A percentile compares a stretch with the other conserved stretches of the same genome.
These are phyloP conservation scores for Hypanus sabinus DNA, from an alignment of 2,113 vertebrate species.

Conservation along the genomic window DNA sequence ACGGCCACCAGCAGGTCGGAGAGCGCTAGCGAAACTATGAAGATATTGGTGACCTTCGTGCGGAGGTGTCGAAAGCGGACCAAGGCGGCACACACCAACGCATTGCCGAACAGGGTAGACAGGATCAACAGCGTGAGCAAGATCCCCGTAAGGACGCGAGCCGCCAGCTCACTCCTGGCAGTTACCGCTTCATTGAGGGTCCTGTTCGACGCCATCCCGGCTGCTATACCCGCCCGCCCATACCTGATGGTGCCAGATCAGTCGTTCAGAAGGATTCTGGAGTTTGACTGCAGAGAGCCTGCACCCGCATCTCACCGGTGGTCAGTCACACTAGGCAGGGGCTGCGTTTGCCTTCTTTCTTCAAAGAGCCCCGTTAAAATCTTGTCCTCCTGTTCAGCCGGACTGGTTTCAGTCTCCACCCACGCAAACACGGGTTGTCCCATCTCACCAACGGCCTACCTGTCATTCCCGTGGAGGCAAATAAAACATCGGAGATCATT, in stretches of 20 bases:
- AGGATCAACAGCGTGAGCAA: slow-evolving; percentile 76
- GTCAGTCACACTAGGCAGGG: neutral
- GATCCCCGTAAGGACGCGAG: slow-evolving; percentile 67
- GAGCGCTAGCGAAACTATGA: slow-evolving; percentile 83
- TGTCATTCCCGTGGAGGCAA: neutral
- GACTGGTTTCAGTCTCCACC: neutral
- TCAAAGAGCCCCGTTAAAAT: neutral
- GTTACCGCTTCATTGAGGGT: slow-evolving; percentile 51
- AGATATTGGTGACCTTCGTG: slow-evolving; percentile 82
- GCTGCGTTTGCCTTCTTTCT: neutral
- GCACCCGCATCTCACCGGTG: neutral
- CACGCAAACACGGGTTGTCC: neutral
- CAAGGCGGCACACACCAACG: slow-evolving; percentile 80
- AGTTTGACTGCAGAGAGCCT: slow-evolving; percentile 42
- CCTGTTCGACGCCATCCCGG: slow-evolving; percentile 57
- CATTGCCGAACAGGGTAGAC: slow-evolving; percentile 85
- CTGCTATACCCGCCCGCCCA: neutral
- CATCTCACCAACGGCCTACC: neutral
- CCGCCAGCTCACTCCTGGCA: slow-evolving; percentile 47
- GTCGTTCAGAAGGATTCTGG: neutral
- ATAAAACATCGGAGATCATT: neutral
- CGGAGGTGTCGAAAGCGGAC: slow-evolving; percentile 78
- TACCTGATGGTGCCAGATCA: neutral
- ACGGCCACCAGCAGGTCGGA: slow-evolving; percentile 86
- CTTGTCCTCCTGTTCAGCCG: neutral